Evolutionary conservation across 2,797 vertebrate species (phyloP).

Genomic region (Erethizon dorsatum): DNA sequence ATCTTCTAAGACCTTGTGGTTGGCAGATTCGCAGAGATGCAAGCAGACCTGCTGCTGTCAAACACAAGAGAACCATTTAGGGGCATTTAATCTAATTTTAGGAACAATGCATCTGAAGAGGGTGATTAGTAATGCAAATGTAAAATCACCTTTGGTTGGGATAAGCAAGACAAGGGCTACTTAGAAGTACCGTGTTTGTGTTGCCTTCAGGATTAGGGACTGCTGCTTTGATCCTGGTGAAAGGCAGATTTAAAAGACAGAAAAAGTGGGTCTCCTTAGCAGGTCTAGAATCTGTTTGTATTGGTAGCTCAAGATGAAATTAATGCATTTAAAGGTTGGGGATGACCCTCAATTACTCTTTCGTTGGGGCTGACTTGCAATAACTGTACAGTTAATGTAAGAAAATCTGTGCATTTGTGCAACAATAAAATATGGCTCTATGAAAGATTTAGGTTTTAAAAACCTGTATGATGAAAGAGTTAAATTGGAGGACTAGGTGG

Average conservation of each 20-base stretch:
- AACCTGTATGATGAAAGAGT: not conserved
- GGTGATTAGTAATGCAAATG: slow-evolving; percentile 53
- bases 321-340: not conserved
- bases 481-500: not conserved
- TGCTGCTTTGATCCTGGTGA: slow-evolving; percentile 48
- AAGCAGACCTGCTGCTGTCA: not conserved
- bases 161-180: slow-evolving; percentile 53
- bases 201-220: not conserved
- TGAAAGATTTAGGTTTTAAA: not conserved
- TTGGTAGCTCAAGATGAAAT: not conserved
- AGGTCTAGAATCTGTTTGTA: not conserved
- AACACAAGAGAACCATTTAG: slow-evolving; percentile 18
- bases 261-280: not conserved
- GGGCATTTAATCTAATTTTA: slow-evolving; percentile 45
- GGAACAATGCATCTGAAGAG: slow-evolving; percentile 49
- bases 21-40: not conserved
- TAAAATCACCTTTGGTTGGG: slow-evolving; percentile 41
- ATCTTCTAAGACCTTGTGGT: not conserved
- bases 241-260: not conserved
- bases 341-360: not conserved
- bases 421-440: not conserved
- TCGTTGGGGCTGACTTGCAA: not conserved
- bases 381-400: not conserved
- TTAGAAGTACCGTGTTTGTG: not conserved
- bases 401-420: not conserved